Evolutionary conservation across 2,888 invertebrate species (phyloP), one percentile per base, ranked within the genome.

Genomic region (Aphodius sticticus): DNA sequence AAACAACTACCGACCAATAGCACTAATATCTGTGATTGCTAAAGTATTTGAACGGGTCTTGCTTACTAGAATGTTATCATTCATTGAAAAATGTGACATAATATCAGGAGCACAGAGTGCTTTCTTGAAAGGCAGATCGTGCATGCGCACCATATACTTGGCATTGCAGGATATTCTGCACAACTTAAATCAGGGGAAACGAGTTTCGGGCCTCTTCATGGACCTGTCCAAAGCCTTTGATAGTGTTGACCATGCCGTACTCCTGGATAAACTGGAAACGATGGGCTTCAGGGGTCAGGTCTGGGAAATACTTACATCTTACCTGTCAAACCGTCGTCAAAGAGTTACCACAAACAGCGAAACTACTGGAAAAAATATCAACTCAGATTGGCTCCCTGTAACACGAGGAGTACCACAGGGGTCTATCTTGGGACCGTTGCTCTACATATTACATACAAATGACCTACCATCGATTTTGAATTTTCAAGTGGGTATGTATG

Each of bases 351-450:
- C 53, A 1, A 53, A 53, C 7, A 53, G 1, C 1, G 53, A 2
- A 53, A 53, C 53, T 53, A 53, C 53, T 9, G 6, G 53, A 3
- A 53, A 12, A 9, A 53, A 53, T 53, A 53, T 53, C 7, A 9
- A 53, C 53, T 53, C 53, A 53, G 53, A 53, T 53, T 53, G 53
- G 53, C 53, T 53, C 1, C 12, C 12, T 53, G 53, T 36, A 26
- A 14, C 0, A 14, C 12, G 12, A 16, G 76, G 76, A 14, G 76
- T 76, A 0, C 76, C 76, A 36, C 76, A 76, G 9, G 76, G 35
- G 7, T 37, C 37, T 15, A 76, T 76, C 12, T 37, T 76, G 36
- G 76, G 76, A 1, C 76, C 76, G 14, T n/a, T 76, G 0, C 37
- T 76, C 6, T 76, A 26, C 35, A 16, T 70, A 26, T 53, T 53